Evolutionary conservation across 1,140 invertebrate genomes (phyloP).

Genomic region (Cydia splendana): DNA sequence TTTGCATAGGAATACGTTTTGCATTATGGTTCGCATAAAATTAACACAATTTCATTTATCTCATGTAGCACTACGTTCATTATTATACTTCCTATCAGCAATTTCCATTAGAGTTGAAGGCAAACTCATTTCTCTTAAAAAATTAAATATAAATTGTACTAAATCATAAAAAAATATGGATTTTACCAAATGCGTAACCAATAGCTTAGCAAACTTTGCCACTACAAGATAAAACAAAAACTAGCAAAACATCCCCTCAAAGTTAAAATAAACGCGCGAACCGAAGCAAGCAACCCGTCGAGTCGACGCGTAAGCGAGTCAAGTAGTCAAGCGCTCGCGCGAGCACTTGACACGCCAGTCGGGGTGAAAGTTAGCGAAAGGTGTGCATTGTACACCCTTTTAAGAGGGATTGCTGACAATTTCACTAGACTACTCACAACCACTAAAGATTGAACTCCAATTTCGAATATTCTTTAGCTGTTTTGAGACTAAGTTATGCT

Average conservation of each 20-base stretch:
- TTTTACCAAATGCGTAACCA: no score
- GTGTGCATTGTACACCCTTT: neutral
- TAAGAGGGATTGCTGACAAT: neutral
- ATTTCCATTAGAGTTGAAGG: no score
- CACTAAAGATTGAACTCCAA: neutral
- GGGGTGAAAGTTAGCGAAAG: slow-evolving; percentile 12
- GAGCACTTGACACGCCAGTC: slow-evolving; percentile 13
- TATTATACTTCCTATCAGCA: no score
- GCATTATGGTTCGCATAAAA: no score
- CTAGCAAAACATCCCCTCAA: neutral
- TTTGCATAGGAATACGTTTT: no score
- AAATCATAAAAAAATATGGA: no score
- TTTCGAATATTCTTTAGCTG: neutral
- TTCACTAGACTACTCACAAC: neutral
- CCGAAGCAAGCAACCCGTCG: neutral
- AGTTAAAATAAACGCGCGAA: slow-evolving; percentile 1
- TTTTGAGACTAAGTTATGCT: neutral
- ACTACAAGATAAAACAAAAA: neutral
- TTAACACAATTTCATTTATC: no score
- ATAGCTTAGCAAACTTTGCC: neutral
- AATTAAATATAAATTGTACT: no score
- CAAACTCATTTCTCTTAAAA: no score
- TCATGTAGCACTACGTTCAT: no score
- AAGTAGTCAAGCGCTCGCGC: slow-evolving; percentile 5
- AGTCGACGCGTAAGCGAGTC: neutral